Base-by-base conservation (phyloP, 2,888 invertebrate species). In the Cheilosia urbana region DNA sequence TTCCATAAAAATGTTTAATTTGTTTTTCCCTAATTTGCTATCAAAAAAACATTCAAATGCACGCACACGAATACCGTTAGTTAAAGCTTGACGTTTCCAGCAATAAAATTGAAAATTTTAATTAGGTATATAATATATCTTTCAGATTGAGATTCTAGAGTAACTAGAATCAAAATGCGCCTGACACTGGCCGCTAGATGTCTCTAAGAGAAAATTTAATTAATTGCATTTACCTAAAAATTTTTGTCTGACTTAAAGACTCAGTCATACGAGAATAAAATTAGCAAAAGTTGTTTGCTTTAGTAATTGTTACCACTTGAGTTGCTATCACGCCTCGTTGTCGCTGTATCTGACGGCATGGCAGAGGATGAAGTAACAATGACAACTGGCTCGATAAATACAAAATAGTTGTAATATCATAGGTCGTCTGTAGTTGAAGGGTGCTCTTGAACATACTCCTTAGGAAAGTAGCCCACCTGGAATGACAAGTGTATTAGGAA, bases 401-500 rank as follows among this genome's bases (percentile, higher is more conserved):
- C 89, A 87, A 89, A 87, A 75, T 90, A 91, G 78, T 92, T 91
- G 87, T 91, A 91, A 91, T 91, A 92, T 92, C 92, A 92, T 90
- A 92, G 91, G 84, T 92, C 92, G 68, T 92, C 92, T 63, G 89
- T 90, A 9, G 89, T 89, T 37, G 90, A 89, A 2, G 94, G 93
- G 89, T 94, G 94, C 91, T 95, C 95, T 58, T 94, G 93, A 58
- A 97, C 96, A 92, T 95, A 96, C 88, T 95, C 95, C 91, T 96
- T 96, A 3, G 97, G 97, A 92, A 97, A 97, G 91, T 96, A 97
- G 17, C 97, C 97, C 89, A 95, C 94, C 94, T 95, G 90, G 27
- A 19, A 45, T 51, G 55, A 60, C 49, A 47, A n/a, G 11, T 51
- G 6, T 27, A 4, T 51, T 24, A 6, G 13, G 7, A 27, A 27